phyloP scores from a whole-genome alignment of 35 echinoderm and acorn worm genomes.

The Ptychodera flava region DNA sequence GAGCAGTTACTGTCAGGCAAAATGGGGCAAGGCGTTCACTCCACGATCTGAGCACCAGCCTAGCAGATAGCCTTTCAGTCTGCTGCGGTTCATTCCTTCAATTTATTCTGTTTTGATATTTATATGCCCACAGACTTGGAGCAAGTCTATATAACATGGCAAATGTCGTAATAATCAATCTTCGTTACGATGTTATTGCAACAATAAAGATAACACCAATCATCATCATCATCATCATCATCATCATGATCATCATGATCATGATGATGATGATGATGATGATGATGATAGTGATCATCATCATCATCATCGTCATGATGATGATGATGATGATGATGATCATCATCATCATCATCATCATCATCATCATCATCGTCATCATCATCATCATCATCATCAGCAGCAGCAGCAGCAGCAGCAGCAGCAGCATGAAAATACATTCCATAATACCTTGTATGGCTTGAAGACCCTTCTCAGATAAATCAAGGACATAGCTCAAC shows the following conservation, averaged over 20 bases:
- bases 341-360: conserved; percentile 9
- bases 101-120: too few species aligned
- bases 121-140: too few species aligned
- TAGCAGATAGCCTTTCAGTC: too few species aligned
- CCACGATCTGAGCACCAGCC: too few species aligned
- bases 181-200: too few species aligned
- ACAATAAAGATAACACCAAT: neutral
- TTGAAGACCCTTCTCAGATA: neutral
- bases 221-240: conserved; percentile 9
- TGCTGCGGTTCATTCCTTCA: too few species aligned
- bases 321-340: neutral
- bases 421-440: neutral
- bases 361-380: conserved; percentile 9
- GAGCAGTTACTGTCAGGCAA: too few species aligned
- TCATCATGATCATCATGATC: neutral
- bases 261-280: neutral
- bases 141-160: too few species aligned
- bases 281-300: neutral
- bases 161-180: too few species aligned
- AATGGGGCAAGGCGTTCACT: too few species aligned
- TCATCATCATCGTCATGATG: conserved; percentile 4
- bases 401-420: conserved; percentile 8
- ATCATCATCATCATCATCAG: too few species aligned
- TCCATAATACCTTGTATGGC: neutral
- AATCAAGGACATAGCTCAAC: neutral